Conservation (phyloP, 2,888 invertebrate species). For the Eupeodes latifasciatus region DNA sequence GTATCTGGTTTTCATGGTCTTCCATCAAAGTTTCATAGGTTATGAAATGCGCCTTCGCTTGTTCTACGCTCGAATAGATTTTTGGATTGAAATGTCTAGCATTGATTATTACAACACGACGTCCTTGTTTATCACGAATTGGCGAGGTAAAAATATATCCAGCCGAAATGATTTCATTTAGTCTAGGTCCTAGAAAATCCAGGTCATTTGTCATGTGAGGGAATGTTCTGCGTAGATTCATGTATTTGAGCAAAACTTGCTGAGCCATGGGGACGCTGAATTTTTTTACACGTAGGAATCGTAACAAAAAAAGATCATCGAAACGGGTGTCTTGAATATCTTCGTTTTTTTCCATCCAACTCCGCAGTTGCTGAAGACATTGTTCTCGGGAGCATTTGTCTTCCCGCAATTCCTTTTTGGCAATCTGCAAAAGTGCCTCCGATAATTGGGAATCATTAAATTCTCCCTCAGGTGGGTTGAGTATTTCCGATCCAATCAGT, state of each 20-base stretch:
- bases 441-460: constrained; percentile 76
- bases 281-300: constrained; percentile 91
- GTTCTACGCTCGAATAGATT: constrained; percentile 88
- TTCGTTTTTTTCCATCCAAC: constrained; percentile 89
- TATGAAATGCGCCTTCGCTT: constrained; percentile 89
- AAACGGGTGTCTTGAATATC: constrained; percentile 89
- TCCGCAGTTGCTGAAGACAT: constrained; percentile 87
- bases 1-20: constrained; percentile 90
- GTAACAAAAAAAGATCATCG: constrained; percentile 89
- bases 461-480: constrained; percentile 35
- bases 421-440: constrained; percentile 84
- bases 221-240: constrained; percentile 89
- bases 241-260: constrained; percentile 90
- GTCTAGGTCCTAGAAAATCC: constrained; percentile 87
- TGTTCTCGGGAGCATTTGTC: constrained; percentile 87
- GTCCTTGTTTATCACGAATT: constrained; percentile 89
- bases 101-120: constrained; percentile 88
- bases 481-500: neutral
- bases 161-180: constrained; percentile 87
- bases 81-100: constrained; percentile 89
- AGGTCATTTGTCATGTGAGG: constrained; percentile 87
- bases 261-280: constrained; percentile 92
- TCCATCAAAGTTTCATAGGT: constrained; percentile 91
- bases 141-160: constrained; percentile 92
- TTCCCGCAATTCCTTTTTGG: constrained; percentile 89